Percentiles rank a stretch among this genome's conserved stretches.
phyloP scores from a whole-genome alignment of 1,140 invertebrate species.

The Nebria ingens region DNA sequence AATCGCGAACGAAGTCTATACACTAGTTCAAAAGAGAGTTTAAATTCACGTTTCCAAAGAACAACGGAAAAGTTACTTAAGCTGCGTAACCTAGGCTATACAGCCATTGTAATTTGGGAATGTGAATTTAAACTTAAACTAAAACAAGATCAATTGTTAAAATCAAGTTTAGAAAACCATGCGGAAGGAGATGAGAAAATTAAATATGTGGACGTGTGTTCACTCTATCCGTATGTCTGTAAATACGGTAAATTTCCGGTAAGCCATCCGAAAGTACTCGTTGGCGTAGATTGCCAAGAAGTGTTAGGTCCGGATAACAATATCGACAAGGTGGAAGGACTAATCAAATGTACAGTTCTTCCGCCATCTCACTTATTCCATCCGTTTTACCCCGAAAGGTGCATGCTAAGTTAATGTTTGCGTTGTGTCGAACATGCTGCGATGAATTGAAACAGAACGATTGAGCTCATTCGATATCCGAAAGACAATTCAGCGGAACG shows the following conservation, averaged over 20 bases:
- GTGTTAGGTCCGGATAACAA: background rate
- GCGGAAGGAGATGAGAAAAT: constrained; percentile 33
- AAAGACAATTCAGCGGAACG: constrained; percentile 29
- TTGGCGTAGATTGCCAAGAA: constrained; percentile 12
- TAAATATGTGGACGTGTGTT: constrained; percentile 30
- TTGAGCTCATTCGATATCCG: constrained; percentile 24
- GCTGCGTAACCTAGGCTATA: background rate
- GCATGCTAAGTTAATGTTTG: constrained; percentile 27
- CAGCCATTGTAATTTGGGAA: background rate
- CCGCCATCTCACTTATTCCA: constrained; percentile 27
- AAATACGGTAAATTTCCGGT: constrained; percentile 29
- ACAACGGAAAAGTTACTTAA: background rate
- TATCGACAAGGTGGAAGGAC: constrained; percentile 17
- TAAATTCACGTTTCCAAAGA: background rate
- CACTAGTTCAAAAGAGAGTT: background rate
- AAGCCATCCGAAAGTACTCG: constrained; percentile 25
- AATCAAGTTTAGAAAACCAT: too few relatives aligned
- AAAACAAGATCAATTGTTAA: background rate
- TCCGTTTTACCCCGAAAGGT: constrained; percentile 23
- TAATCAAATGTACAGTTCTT: constrained; percentile 26
- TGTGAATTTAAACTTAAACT: background rate
- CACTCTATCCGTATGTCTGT: too few relatives aligned
- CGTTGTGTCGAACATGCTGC: constrained; percentile 24
- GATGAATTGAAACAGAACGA: constrained; percentile 6
- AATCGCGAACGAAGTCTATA: background rate